Base-by-base conservation (phyloP, 2,113 vertebrate species). In the Tragelaphus strepsiceros region DNA sequence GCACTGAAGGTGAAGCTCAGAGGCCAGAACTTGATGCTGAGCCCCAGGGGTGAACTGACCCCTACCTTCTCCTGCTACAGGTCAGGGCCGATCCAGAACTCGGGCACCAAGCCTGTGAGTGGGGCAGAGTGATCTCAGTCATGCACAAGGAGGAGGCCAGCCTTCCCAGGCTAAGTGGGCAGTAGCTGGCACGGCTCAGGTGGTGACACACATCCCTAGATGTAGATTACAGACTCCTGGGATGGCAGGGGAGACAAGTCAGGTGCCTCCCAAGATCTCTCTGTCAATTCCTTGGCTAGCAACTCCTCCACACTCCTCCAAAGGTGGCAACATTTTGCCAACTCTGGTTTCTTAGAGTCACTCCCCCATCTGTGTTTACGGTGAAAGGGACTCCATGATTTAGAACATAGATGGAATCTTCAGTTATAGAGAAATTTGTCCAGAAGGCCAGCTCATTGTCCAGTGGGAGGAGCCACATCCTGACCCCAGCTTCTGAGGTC, bases 171-270 rank as follows among this genome's bases (percentile, higher is more conserved):
- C 8, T 17, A 51, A 26, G 7, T 3, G 4, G 51, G 67, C 21
- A 16, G 26, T 1, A 2, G 46, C 71, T n/a, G 5, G 1, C 30
- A 14, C 11, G 49, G 59, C 56, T 92, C 10, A 0, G 8, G 24
- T 2, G 3, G 46, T 19, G 49, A 78, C 74, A 39, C 59, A 1
- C 9, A 35, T 8, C 39, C 22, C 9, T 3, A 35, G 49, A 32
- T 21, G 32, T 19, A 32, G 26, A 39, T 74, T 58, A 21, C 77
- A 49, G 51, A 16, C 54, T 35, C 84, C 87, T 30, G 26, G 21
- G 35, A 11, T 64, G 22, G 22, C 14, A 0, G 30, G 26, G 35
- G 16, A 39, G 30, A 32, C 16, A 21, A 26, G 49, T 17, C 56
- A 54, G 32, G 26, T n/a, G 15, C 56, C 30, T 78, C 61, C 71